These are phyloP conservation scores for Pseudococcus viburni DNA, from an alignment of 2,888 invertebrate species.

Conservation along the genomic window DNA sequence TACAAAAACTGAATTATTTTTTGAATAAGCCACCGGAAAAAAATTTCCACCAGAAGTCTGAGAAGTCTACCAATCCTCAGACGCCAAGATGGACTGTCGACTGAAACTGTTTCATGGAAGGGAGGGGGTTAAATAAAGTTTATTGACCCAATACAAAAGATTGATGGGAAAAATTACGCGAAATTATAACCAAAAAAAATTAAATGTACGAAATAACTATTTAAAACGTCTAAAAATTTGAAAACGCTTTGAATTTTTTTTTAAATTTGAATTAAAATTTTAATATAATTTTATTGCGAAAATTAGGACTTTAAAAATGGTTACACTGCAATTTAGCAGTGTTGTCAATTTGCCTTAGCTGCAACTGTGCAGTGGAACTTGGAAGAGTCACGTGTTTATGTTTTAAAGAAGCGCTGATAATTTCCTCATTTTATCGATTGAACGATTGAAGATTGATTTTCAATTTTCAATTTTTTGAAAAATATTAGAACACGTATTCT, in stretches of 20 bases:
- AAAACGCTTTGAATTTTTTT: background rate
- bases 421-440: background rate
- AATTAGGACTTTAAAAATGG: background rate
- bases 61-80: background rate
- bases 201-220: background rate
- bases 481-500: background rate
- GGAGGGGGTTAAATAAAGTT: background rate
- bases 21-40: slow-evolving; percentile 22
- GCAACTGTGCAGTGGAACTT: background rate
- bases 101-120: background rate
- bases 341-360: background rate
- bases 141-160: background rate
- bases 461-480: background rate
- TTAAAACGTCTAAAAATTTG: background rate
- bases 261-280: background rate
- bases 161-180: background rate
- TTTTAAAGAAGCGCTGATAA: background rate
- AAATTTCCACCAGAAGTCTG: background rate
- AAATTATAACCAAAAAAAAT: background rate
- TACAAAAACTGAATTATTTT: background rate
- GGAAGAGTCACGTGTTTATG: background rate
- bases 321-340: background rate
- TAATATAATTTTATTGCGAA: background rate
- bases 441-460: background rate
- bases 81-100: slow-evolving; percentile 4